A percentile compares a stretch with the other conserved stretches of the same genome.
Evolutionary conservation across 2,797 vertebrate genomes (phyloP).

Genomic region (Uromys caudimaculatus): DNA sequence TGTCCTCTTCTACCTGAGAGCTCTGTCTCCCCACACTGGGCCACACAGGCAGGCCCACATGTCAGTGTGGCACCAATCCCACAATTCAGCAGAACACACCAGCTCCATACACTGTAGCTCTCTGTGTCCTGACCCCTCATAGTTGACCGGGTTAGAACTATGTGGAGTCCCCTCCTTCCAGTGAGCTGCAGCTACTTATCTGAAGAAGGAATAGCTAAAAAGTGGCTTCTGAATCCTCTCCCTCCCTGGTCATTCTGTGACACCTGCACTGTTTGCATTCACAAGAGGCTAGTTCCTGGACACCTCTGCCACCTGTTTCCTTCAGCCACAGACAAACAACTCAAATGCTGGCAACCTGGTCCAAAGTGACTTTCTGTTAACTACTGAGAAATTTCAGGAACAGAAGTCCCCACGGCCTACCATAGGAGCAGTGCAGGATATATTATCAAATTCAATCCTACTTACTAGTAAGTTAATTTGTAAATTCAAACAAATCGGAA

Average conservation of each 20-base stretch:
- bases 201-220: neutral
- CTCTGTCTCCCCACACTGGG: neutral
- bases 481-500: slow-evolving; percentile 42
- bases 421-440: neutral
- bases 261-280: neutral
- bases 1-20: neutral
- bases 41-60: neutral
- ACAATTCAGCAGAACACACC: accelerated
- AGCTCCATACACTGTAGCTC: neutral
- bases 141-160: neutral
- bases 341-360: slow-evolving; percentile 26
- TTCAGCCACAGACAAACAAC: neutral
- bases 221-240: neutral
- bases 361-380: slow-evolving; percentile 21
- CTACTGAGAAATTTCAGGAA: slow-evolving; percentile 1
- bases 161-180: neutral
- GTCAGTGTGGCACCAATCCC: neutral
- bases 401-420: neutral
- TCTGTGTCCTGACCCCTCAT: neutral
- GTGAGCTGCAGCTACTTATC: neutral
- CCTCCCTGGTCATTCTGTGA: neutral
- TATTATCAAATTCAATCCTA: neutral
- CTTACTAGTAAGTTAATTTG: neutral
- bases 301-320: neutral
- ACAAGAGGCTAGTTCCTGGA: neutral